phyloP scores from a whole-genome alignment of 2,113 vertebrate species.

The Alexandromys fortis region DNA sequence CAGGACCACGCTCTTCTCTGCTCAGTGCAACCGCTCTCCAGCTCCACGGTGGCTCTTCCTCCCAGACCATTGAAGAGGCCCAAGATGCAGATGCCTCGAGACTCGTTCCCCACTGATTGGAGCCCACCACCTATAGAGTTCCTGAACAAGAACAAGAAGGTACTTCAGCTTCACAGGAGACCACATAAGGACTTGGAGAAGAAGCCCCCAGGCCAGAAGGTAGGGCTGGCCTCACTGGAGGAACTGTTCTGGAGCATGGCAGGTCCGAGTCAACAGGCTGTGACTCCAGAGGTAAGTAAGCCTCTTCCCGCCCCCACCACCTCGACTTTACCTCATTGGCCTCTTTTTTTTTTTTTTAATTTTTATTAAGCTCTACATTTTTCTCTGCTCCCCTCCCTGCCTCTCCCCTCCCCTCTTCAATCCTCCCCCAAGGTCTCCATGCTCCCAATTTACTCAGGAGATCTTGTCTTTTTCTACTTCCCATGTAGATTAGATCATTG shows the following conservation, averaged over 20 bases:
- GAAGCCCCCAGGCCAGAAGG: background rate
- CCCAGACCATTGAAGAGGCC: background rate
- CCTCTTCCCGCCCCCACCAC: background rate
- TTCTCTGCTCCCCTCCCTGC: too few relatives aligned
- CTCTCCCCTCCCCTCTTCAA: too few relatives aligned
- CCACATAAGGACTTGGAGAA: background rate
- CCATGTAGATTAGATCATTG: too few relatives aligned
- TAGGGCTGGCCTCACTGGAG: background rate
- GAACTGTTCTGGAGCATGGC: background rate
- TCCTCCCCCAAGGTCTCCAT: too few relatives aligned
- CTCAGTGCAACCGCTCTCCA: background rate
- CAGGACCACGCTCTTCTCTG: background rate
- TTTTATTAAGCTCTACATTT: too few relatives aligned
- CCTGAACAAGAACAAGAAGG: background rate
- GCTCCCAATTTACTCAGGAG: too few relatives aligned
- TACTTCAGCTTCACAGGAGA: background rate
- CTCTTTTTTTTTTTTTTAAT: too few relatives aligned
- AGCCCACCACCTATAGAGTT: constrained; percentile 70
- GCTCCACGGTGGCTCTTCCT: background rate
- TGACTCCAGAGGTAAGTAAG: background rate
- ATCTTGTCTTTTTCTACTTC: too few relatives aligned
- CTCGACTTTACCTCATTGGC: background rate
- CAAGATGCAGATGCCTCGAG: background rate
- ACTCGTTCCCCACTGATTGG: constrained; percentile 70
- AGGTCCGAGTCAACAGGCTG: background rate